A percentile compares a stretch with the other conserved stretches of the same genome.
Evolutionary conservation across 2,888 invertebrate species (phyloP).

Genomic region (Athripsodes cinereus): DNA sequence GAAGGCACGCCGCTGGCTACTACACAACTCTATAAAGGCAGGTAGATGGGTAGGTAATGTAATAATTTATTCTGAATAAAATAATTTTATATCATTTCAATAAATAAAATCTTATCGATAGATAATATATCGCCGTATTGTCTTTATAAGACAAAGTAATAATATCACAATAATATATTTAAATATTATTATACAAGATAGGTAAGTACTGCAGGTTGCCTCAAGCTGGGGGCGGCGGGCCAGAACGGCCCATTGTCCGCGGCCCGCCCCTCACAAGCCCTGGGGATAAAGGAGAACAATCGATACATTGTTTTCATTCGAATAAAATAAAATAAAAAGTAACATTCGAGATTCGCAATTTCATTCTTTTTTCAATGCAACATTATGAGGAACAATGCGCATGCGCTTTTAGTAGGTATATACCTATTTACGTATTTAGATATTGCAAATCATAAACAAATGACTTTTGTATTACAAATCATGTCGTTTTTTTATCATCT

Average conservation of each 20-base stretch:
- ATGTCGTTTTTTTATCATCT: too few relatives aligned
- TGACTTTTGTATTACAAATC: too few relatives aligned
- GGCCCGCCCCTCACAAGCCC: constrained; percentile 13
- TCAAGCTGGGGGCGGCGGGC: constrained; percentile 13
- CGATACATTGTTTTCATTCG: constrained; percentile 11
- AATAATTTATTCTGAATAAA: not conserved
- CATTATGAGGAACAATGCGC: not conserved
- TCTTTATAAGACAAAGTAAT: not conserved
- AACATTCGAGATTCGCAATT: not conserved
- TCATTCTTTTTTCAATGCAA: not conserved
- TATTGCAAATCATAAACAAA: too few relatives aligned
- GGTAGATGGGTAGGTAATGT: too few relatives aligned
- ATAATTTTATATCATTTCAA: not conserved
- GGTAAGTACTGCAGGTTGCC: not conserved
- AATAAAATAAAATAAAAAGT: not conserved
- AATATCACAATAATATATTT: not conserved
- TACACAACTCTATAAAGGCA: too few relatives aligned
- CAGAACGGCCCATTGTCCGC: constrained; percentile 16
- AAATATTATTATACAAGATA: not conserved
- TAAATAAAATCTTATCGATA: not conserved
- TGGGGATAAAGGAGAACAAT: constrained; percentile 7
- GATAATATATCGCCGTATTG: not conserved
- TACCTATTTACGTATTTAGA: too few relatives aligned
- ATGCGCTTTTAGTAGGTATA: too few relatives aligned
- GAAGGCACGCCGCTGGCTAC: too few relatives aligned